phyloP scores from a whole-genome alignment of 2,797 vertebrate species.

The Enteromius argenteus region DNA sequence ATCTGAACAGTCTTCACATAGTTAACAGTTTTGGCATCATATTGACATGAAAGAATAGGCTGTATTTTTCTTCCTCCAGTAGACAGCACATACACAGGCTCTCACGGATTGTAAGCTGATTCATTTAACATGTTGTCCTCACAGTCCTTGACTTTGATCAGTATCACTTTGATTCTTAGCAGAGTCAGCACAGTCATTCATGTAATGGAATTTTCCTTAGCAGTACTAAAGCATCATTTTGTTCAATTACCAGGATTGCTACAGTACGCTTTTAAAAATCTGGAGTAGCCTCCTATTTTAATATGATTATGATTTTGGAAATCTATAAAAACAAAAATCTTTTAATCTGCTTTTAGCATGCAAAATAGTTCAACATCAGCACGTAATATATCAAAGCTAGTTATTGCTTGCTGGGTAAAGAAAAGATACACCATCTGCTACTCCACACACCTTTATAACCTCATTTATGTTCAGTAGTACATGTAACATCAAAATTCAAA shows the following conservation, averaged over 20 bases:
- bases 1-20: neutral
- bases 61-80: neutral
- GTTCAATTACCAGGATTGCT: neutral
- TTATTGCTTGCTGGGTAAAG: neutral
- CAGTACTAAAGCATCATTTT: neutral
- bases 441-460: neutral
- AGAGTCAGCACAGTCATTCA: conserved; percentile 14
- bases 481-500: neutral
- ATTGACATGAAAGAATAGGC: neutral
- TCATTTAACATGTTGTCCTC: neutral
- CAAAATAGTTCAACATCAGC: neutral
- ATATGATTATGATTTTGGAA: neutral
- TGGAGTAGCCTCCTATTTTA: neutral
- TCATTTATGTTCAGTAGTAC: neutral
- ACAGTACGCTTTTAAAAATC: neutral
- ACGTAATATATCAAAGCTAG: neutral
- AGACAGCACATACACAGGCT: neutral
- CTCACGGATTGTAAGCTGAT: neutral
- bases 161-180: neutral
- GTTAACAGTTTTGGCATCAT: neutral
- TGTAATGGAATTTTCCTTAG: conserved; percentile 24
- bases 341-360: neutral
- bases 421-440: neutral
- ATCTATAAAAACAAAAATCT: neutral
- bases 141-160: conserved; percentile 14